A percentile compares a stretch with the other conserved stretches of the same genome.
These are phyloP conservation scores for Drosophila saltans DNA, from an alignment of 1,140 invertebrate genomes.

Conservation along the genomic window DNA sequence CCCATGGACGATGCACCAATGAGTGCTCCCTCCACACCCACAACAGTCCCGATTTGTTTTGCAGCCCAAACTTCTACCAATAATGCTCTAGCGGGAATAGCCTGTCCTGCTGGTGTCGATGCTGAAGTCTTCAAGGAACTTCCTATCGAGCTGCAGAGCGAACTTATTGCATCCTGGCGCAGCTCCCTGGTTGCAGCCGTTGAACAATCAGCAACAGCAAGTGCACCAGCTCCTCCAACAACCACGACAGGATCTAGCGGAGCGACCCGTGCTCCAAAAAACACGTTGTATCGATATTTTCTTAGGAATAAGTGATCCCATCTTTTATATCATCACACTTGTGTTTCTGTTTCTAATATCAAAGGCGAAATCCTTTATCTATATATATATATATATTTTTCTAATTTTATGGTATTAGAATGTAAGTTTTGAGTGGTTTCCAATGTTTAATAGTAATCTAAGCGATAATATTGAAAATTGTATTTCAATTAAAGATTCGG, in stretches of 20 bases:
- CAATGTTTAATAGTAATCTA: conserved; percentile 1
- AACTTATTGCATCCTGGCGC: conserved; percentile 86
- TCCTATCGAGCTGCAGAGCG: conserved; percentile 86
- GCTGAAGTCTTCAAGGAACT: conserved; percentile 86
- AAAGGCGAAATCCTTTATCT: conserved; percentile 4
- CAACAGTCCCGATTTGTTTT: conserved; percentile 69
- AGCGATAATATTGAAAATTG: neutral
- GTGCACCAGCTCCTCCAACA: conserved; percentile 21
- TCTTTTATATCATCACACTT: conserved; percentile 26
- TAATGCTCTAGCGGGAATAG: conserved; percentile 72
- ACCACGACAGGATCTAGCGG: conserved; percentile 37
- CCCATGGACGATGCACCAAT: conserved; percentile 78
- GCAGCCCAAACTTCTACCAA: conserved; percentile 26
- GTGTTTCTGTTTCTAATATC: conserved; percentile 27
- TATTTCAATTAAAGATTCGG: neutral
- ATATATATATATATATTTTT: neutral
- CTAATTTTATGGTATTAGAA: neutral
- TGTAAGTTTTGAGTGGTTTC: neutral
- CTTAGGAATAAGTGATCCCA: conserved; percentile 85
- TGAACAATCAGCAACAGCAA: conserved; percentile 43
- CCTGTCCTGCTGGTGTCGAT: conserved; percentile 85
- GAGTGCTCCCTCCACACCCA: conserved; percentile 83
- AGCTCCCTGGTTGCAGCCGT: conserved; percentile 81
- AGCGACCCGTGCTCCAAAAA: conserved; percentile 83
- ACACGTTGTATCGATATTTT: conserved; percentile 86